Percentiles rank a stretch among this genome's conserved stretches.
phyloP scores from a whole-genome alignment of 2,113 vertebrate species.

The Pollachius pollachius region DNA sequence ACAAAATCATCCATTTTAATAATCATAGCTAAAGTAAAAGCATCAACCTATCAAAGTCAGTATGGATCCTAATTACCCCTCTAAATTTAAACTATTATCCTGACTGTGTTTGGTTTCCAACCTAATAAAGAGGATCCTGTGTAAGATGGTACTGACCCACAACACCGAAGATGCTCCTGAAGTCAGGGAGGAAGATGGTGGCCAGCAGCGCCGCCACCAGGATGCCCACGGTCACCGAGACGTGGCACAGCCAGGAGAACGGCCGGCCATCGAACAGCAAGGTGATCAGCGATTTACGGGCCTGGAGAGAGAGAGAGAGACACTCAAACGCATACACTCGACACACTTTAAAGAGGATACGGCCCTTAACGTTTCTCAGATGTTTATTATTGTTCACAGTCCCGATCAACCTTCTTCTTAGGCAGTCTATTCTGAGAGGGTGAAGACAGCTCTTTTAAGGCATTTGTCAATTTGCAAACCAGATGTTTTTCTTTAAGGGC shows the following conservation, averaged over 20 bases:
- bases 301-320: constrained; percentile 61
- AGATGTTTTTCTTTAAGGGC: too few species aligned
- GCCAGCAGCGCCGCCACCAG: constrained; percentile 81
- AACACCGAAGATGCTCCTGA: constrained; percentile 88
- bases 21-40: too few species aligned
- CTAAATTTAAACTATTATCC: too few species aligned
- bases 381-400: neutral
- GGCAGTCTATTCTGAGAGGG: too few species aligned
- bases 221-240: constrained; percentile 77
- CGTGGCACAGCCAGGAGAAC: constrained; percentile 82
- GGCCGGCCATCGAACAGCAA: constrained; percentile 75
- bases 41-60: too few species aligned
- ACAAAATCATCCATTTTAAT: too few species aligned
- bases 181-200: constrained; percentile 90
- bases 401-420: too few species aligned
- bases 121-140: too few species aligned
- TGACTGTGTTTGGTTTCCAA: too few species aligned
- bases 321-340: neutral
- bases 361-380: neutral
- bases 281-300: constrained; percentile 84
- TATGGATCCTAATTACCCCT: too few species aligned
- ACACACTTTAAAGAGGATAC: neutral
- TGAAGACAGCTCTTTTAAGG: too few species aligned
- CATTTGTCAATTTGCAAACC: too few species aligned
- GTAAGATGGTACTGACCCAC: constrained; percentile 79